Evolutionary conservation across 1,140 invertebrate species (phyloP).

Genomic region (Antheraea mylitta): DNA sequence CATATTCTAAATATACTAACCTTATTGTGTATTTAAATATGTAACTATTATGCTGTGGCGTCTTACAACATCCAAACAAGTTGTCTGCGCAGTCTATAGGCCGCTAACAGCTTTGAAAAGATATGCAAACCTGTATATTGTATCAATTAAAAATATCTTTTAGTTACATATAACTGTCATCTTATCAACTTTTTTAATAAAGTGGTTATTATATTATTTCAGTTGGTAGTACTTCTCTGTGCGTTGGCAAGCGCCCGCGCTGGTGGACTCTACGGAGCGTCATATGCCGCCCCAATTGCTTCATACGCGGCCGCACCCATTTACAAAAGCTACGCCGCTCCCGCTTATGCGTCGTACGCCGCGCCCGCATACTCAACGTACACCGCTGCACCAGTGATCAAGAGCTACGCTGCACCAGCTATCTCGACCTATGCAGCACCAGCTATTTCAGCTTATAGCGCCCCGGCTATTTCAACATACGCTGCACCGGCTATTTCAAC

Average conservation of each 20-base stretch:
- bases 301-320: conserved; percentile 17
- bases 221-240: conserved; percentile 68
- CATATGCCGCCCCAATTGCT: conserved; percentile 18
- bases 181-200: neutral
- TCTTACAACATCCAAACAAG: neutral
- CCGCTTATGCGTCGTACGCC: conserved; percentile 13
- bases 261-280: conserved; percentile 30
- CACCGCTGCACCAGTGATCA: neutral
- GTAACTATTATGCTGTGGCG: neutral
- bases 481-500: conserved; percentile 20
- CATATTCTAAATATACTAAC: neutral
- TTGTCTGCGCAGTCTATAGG: too few relatives aligned
- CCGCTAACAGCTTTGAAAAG: too few relatives aligned
- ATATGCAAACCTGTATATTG: too few relatives aligned
- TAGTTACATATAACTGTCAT: neutral
- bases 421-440: conserved; percentile 14
- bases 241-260: conserved; percentile 50
- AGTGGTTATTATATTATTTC: conserved; percentile 29
- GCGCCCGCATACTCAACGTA: conserved; percentile 23
- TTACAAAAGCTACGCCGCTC: conserved; percentile 16
- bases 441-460: conserved; percentile 17
- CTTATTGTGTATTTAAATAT: too few relatives aligned
- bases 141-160: too few relatives aligned
- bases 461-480: conserved; percentile 19
- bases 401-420: conserved; percentile 10